Base-by-base conservation (phyloP, 1,140 invertebrate genomes). In the Probaryconus sp. region DNA sequence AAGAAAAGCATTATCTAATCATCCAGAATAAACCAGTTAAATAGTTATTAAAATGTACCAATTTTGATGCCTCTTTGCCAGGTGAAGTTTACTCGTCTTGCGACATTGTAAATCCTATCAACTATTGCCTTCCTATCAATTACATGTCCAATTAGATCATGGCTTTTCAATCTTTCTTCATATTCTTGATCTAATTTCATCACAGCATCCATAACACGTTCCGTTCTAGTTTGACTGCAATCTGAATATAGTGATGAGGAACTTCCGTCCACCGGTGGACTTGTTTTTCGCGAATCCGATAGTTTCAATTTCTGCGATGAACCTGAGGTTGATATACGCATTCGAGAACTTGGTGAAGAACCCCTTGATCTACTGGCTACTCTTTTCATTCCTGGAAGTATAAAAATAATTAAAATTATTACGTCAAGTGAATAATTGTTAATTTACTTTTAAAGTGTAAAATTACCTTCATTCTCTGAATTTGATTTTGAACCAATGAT, bases 1-100 rank as follows among this genome's bases (percentile, higher is more conserved):
- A n/a, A n/a, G n/a, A n/a, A n/a, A n/a, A n/a, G n/a, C n/a, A n/a
- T n/a, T n/a, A n/a, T n/a, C n/a, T n/a, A n/a, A n/a, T n/a, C n/a
- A n/a, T n/a, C n/a, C n/a, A n/a, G n/a, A n/a, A n/a, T n/a, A n/a
- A n/a, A n/a, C n/a, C n/a, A n/a, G n/a, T n/a, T n/a, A n/a, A n/a
- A n/a, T n/a, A n/a, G n/a, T n/a, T n/a, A n/a, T n/a, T n/a, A 31
- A 64, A 87, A 90, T 78, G 89, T 88, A 88, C 94, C 94, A 58
- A 97, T 95, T 89, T 97, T 97, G 30, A 96, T 93, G 6, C 96
- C 95, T 33, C 95, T 89, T 87, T 97, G 96, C 96, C 96, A 97
- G 31, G 93, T 93, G 83, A 97, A 97, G 56, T 92, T 94, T 3
- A 97, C 94, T 64, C 91, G 88, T 4, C 90, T 85, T 2, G 92